phyloP scores from a whole-genome alignment of 37 sponge, comb jelly and placozoan genomes.

The Cliona cf. orientalis region DNA sequence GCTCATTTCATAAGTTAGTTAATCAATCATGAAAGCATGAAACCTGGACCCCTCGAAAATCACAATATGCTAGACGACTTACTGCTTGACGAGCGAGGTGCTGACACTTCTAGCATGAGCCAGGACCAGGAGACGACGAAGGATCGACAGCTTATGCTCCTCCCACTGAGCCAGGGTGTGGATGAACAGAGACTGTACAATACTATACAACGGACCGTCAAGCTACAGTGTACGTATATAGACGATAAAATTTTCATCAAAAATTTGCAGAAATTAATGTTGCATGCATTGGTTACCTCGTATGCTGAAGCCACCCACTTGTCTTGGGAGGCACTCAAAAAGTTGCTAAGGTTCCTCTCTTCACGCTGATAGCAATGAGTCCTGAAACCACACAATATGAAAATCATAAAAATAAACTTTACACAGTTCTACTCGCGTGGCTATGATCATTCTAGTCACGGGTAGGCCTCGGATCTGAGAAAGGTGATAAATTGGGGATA shows the following conservation, averaged over 20 bases:
- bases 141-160: slow-evolving; percentile 44
- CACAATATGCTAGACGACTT: background rate
- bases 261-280: background rate
- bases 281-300: slow-evolving; percentile 47
- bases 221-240: slow-evolving; percentile 42
- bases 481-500: background rate
- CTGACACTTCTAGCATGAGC: slow-evolving; percentile 74
- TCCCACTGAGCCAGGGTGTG: slow-evolving; percentile 70
- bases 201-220: slow-evolving; percentile 66
- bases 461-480: background rate
- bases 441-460: background rate
- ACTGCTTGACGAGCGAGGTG: slow-evolving; percentile 62
- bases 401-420: background rate
- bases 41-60: no score
- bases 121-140: slow-evolving; percentile 68
- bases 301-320: slow-evolving; percentile 81
- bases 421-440: background rate
- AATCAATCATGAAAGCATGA: no score
- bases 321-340: slow-evolving; percentile 57
- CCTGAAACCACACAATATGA: slow-evolving; percentile 11
- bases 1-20: no score
- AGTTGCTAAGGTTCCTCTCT: slow-evolving; percentile 57
- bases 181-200: slow-evolving; percentile 69
- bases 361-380: slow-evolving; percentile 61
- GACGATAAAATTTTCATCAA: background rate